Evolutionary conservation across 2,888 invertebrate genomes (phyloP), one percentile per base, ranked within the genome.

Genomic region (Lingula anatina): DNA sequence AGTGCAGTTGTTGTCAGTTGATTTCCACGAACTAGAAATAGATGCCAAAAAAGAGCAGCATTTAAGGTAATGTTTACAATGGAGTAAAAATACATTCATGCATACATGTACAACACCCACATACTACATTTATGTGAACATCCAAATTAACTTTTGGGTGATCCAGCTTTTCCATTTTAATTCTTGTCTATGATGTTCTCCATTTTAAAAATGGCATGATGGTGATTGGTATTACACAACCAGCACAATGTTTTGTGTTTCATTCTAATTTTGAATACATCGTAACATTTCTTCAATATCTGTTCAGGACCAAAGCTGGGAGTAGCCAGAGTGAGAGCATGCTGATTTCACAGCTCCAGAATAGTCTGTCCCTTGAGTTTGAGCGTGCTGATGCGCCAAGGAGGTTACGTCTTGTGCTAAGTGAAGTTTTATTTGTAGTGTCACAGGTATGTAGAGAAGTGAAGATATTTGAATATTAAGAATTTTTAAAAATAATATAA

Each of bases 41-140:
- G 95, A 95, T 70, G 86, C 94, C 0, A 89, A 89, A 65, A 93
- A 90, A 73, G 95, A 95, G 74, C 88, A 92, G 68, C 89, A 89
- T 75, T 81, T 92, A 60, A 84, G 89, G 87, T 86, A 78, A 71
- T 66, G 51, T 48, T 15, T 15, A 15, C 18, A 39, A 31, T 31
- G 9, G 9, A 31, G n/a, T 31, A 31, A 31, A 12, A n/a, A 31
- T 12, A 31, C 9, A 9, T 31, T 31, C 9, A 31, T 15, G 9
- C 9, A 31, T 12, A 12, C n/a, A 31, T 12, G 35, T 9, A n/a
- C 9, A 31, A 31, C n/a, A 31, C 35, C n/a, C 9, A 31, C n/a
- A 12, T 12, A 9, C 35, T 9, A 31, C n/a, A n/a, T n/a, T n/a
- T n/a, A n/a, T n/a, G 9, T 12, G 35, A 31, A 31, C 9, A 12